Base-by-base conservation (phyloP, 2,888 invertebrate species). In the Brassicogethes aeneus region DNA sequence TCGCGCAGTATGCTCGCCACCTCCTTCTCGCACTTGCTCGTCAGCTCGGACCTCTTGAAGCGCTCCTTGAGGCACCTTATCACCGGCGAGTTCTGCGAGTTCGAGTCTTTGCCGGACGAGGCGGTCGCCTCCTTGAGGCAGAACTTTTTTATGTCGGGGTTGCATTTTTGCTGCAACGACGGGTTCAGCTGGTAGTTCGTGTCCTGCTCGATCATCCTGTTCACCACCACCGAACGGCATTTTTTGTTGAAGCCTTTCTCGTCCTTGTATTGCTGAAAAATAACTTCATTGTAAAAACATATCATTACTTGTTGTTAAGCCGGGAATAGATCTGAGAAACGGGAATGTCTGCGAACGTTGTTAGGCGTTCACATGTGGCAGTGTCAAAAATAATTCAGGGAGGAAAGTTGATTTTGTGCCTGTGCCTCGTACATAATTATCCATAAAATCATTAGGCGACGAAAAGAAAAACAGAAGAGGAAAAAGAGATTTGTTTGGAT, bases 101-200 rank as follows among this genome's bases (percentile, higher is more conserved):
- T 86, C 5, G 89, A 70, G 64, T 84, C 86, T 60, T 57, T 70
- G 63, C 73, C 58, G 34, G 67, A 62, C 12, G 2, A 50, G 1
- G 31, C 37, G 43, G 43, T 35, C 53, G 73, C 66, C 46, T 73
- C 61, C 40, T 65, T 64, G 34, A 67, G 66, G 41, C 68, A 69
- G 43, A 64, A 76, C 55, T 81, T 84, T 43, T 79, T 76, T 14
- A 95, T 91, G 62, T 95, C 95, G 46, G 72, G 64, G 50, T 79
- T 78, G 62, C 96, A 96, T 10, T 85, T 80, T 53, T 78, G 77
- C 62, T 86, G 84, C 41, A 96, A 71, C 15, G 82, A 78, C 2
- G 86, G 87, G 70, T 95, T 93, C 46, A 95, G 81, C 45, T 93
- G 79, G 58, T 86, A 90, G 69, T 96, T 95, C 43, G 83, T 79